Evolutionary conservation across 2,113 vertebrate species (phyloP).

Genomic region (Phylloscopus whistleri): DNA sequence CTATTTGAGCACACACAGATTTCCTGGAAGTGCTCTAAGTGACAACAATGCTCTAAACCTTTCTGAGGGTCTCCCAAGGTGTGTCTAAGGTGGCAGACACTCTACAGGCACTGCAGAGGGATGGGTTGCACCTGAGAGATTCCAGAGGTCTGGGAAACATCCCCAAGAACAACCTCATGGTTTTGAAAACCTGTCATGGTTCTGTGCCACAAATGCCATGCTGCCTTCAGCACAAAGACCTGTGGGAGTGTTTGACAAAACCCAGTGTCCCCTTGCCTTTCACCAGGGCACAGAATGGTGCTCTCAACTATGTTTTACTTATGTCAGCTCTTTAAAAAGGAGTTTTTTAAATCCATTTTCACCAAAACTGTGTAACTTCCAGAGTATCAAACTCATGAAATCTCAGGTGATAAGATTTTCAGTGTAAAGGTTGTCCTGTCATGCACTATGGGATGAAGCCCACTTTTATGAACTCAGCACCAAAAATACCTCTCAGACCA

Average conservation of each 20-base stretch:
- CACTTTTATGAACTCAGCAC: background rate
- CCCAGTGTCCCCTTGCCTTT: background rate
- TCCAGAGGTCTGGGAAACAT: background rate
- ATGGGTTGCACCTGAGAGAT: rapidly evolving
- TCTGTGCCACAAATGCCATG: rapidly evolving
- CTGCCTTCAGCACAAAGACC: background rate
- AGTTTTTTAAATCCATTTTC: background rate
- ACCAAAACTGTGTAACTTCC: background rate
- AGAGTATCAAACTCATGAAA: background rate
- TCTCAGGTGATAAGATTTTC: background rate
- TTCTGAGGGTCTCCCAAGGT: background rate
- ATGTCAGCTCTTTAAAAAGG: background rate
- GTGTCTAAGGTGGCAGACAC: background rate
- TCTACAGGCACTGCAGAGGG: background rate
- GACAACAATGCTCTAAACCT: background rate
- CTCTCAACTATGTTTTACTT: background rate
- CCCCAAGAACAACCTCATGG: rapidly evolving
- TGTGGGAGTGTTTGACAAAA: background rate
- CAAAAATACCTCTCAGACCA: background rate
- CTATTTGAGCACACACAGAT: background rate
- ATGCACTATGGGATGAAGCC: background rate
- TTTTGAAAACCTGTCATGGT: background rate
- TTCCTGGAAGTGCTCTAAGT: background rate
- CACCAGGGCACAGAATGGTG: background rate
- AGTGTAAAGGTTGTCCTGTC: background rate